Base-by-base conservation (phyloP, 2,888 invertebrate genomes). In the Yponomeuta cagnagella region DNA sequence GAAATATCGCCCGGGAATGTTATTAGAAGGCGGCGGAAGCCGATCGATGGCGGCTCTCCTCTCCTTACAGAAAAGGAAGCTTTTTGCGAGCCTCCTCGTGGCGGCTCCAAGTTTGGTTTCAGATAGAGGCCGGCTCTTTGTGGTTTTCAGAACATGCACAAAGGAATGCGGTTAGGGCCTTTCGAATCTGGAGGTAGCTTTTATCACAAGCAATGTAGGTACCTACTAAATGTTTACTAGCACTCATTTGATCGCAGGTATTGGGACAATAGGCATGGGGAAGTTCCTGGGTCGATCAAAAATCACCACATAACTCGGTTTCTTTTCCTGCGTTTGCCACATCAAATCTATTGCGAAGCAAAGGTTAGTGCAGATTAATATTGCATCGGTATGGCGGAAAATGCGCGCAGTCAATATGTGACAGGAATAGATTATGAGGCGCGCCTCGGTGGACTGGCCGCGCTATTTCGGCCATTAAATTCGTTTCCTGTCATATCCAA, bases 1-100 rank as follows among this genome's bases (percentile, higher is more conserved):
- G 76, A 81, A 79, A 81, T 81, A 82, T 81, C 75, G 79, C 77
- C 52, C 80, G 79, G 86, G 87, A 88, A 88, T 89, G 87, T 88
- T 89, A 89, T 89, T 88, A 88, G 85, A 88, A 83, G 48, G 82
- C 80, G 78, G 77, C 78, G 80, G 81, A 81, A 84, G 80, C 79
- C 80, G 78, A 88, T 87, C 86, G 89, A 88, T 88, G 81, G 80
- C 75, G 81, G 81, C 80, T 81, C 82, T 58, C 70, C 52, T 82
- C 81, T 80, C 80, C 78, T 74, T 78, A 77, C 76, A 79, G 81
- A 81, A 82, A 83, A 77, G 71, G 70, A 69, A 68, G 70, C 70
- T 71, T 72, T 71, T 73, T 77, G 75, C 76, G 71, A 74, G 75
- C 76, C 75, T 75, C 77, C 73, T 75, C 76, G 74, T 76, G 77